Evolutionary conservation across 2,888 invertebrate genomes (phyloP).

Genomic region (Calameuta pallipes): DNA sequence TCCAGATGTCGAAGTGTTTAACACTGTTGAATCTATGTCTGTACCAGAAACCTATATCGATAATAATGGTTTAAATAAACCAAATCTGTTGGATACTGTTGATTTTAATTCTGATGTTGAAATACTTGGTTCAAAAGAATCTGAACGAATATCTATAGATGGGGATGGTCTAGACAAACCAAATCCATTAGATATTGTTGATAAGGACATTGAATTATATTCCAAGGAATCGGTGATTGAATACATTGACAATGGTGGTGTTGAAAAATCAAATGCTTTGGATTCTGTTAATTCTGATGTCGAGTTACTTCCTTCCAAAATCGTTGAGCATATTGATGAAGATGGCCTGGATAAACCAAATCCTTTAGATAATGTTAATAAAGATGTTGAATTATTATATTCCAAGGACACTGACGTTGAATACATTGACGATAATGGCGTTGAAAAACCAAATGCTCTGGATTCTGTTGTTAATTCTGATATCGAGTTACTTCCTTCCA

Average conservation of each 20-base stretch:
- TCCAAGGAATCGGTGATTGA: not conserved
- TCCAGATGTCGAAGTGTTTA: slow-evolving; percentile 14
- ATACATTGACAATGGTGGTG: not conserved
- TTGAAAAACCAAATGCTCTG: too few relatives aligned
- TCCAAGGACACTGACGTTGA: too few relatives aligned
- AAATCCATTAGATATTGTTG: not conserved
- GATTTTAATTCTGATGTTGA: not conserved
- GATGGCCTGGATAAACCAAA: too few relatives aligned
- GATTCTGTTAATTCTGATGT: not conserved
- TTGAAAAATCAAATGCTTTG: not conserved
- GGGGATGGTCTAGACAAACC: not conserved
- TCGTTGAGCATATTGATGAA: too few relatives aligned
- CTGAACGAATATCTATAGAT: not conserved
- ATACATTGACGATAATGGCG: too few relatives aligned
- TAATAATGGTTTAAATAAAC: not conserved
- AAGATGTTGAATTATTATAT: too few relatives aligned
- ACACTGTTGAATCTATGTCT: slow-evolving; percentile 4
- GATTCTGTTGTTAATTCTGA: too few relatives aligned
- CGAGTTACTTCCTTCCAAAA: not conserved
- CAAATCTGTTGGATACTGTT: not conserved
- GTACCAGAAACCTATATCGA: not conserved
- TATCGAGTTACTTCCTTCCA: not conserved
- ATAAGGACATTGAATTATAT: not conserved
- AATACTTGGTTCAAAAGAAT: not conserved
- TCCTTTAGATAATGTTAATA: too few relatives aligned